phyloP scores from a whole-genome alignment of 2,888 invertebrate species.

The Lepidocyrtinus sp. region DNA sequence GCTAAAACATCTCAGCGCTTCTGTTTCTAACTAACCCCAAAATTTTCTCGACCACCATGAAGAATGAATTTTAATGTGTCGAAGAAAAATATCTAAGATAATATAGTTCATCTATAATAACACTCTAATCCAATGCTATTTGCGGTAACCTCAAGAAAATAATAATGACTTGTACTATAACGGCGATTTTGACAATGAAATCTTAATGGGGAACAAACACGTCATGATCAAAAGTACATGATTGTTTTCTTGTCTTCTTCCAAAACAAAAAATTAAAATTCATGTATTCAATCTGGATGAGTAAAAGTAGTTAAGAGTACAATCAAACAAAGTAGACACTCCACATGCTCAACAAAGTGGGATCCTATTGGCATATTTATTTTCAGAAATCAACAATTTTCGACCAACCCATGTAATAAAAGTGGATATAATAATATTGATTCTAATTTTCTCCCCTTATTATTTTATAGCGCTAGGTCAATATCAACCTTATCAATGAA shows the following conservation, averaged over 20 bases:
- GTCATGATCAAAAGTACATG: not conserved
- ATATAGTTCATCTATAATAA: not conserved
- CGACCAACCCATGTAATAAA: slow-evolving; percentile 37
- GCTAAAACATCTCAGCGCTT: too few species aligned
- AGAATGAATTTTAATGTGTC: not conserved
- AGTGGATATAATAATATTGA: slow-evolving; percentile 13
- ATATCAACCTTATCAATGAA: not conserved
- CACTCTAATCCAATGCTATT: not conserved
- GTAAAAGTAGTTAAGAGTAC: not conserved
- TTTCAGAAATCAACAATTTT: not conserved
- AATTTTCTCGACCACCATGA: not conserved
- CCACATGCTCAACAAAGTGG: too few species aligned
- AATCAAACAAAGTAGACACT: not conserved
- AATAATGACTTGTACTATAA: slow-evolving; percentile 6
- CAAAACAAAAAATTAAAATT: slow-evolving; percentile 1
- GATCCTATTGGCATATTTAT: not conserved
- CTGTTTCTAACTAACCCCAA: not conserved
- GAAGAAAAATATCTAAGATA: not conserved
- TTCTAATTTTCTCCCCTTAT: slow-evolving; percentile 2
- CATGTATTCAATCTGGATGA: slow-evolving; percentile 1
- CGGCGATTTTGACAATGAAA: slow-evolving; percentile 8
- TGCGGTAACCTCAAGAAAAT: not conserved
- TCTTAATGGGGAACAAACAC: slow-evolving; percentile 3
- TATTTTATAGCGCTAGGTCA: not conserved
- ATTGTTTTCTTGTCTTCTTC: not conserved